Conservation (phyloP, 2,888 invertebrate species). For the Apodemia hepburni region DNA sequence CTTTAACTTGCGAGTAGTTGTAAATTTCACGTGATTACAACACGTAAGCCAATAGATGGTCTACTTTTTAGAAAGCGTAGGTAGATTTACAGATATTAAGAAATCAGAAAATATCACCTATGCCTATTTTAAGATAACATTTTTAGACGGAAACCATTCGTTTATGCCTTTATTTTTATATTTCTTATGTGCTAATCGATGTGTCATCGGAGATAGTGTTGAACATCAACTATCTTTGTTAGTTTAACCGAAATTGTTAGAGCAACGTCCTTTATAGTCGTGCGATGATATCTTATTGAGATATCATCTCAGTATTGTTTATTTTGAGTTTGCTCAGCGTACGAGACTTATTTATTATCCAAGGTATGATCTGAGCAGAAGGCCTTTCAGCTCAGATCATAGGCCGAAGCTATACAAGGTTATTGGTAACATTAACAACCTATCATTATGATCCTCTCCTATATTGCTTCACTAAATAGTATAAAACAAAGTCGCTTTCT, state of each 20-base stretch:
- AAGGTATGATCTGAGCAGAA: too few species aligned
- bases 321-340: not conserved
- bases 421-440: too few species aligned
- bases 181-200: constrained; percentile 28
- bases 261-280: constrained; percentile 49
- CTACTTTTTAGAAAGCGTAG: not conserved
- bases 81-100: not conserved
- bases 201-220: constrained; percentile 39
- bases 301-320: not conserved
- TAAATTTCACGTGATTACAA: too few species aligned
- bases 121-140: not conserved
- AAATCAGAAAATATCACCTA: constrained; percentile 3
- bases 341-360: too few species aligned
- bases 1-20: too few species aligned
- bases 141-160: not conserved
- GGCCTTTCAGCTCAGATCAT: too few species aligned
- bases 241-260: constrained; percentile 57
- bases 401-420: too few species aligned
- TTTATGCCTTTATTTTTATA: not conserved
- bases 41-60: not conserved
- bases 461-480: too few species aligned
- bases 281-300: constrained; percentile 16
- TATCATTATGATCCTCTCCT: too few species aligned
- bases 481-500: too few species aligned
- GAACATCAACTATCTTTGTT: constrained; percentile 41